Percentiles rank a stretch among this genome's conserved stretches.
These are phyloP conservation scores for Fissipunctia ypsillon DNA, from an alignment of 2,888 invertebrate species.

Conservation along the genomic window DNA sequence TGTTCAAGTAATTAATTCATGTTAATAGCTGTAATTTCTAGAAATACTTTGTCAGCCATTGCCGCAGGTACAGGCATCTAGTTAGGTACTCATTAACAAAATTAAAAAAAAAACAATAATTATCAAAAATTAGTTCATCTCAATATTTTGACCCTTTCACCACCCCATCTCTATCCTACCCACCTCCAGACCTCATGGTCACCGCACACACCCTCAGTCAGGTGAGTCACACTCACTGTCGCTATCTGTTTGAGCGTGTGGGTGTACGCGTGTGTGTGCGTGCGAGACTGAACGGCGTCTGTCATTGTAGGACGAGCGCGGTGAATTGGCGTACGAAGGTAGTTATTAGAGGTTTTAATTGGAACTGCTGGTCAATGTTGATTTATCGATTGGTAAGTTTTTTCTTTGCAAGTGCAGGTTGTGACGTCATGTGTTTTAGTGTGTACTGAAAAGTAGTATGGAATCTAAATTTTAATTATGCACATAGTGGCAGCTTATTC, in stretches of 20 bases:
- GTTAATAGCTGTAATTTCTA: not conserved
- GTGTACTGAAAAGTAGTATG: not conserved
- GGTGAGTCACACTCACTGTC: conserved; percentile 88
- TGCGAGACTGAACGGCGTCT: conserved; percentile 85
- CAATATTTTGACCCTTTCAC: conserved; percentile 1
- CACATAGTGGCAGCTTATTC: too few relatives aligned
- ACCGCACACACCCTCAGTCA: conserved; percentile 82
- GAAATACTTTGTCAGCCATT: not conserved
- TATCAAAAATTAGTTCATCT: not conserved
- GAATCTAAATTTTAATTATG: too few relatives aligned
- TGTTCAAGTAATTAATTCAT: not conserved
- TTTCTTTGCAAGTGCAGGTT: conserved; percentile 1
- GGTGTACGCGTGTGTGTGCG: conserved; percentile 74
- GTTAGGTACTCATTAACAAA: not conserved
- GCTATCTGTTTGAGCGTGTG: conserved; percentile 80
- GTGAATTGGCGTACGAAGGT: conserved; percentile 68
- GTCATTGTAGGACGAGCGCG: conserved; percentile 51
- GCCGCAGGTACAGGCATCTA: not conserved
- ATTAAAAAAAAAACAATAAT: not conserved
- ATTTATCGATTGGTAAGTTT: conserved; percentile 14
- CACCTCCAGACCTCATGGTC: conserved; percentile 71
- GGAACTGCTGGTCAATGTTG: conserved; percentile 30
- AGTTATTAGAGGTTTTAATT: conserved; percentile 46
- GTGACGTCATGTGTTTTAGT: not conserved
- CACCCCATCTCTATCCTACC: conserved; percentile 39